Evolutionary conservation across 2,113 vertebrate genomes (phyloP).

Genomic region (Phoxinus phoxinus): DNA sequence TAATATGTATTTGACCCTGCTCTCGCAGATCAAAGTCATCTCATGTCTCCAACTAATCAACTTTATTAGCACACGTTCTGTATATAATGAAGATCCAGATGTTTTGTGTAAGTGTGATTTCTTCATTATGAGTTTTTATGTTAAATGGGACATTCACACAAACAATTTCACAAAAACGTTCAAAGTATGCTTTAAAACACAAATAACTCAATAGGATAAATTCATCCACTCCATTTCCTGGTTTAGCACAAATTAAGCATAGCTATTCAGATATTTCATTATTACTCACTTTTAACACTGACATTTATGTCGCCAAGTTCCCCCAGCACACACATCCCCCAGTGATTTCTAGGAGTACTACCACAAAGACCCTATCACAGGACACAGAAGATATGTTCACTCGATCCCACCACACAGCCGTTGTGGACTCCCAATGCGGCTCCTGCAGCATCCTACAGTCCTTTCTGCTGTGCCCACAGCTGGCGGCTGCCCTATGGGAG

Average conservation of each 20-base stretch:
- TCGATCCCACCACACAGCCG: constrained; percentile 64
- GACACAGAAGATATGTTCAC: constrained; percentile 83
- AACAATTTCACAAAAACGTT: not conserved
- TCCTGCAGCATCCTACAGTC: constrained; percentile 75
- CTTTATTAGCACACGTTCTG: constrained; percentile 3
- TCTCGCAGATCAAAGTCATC: constrained; percentile 18
- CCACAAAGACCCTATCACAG: constrained; percentile 76
- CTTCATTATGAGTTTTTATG: constrained; percentile 12
- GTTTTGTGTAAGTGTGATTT: not conserved
- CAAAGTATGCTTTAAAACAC: constrained; percentile 3
- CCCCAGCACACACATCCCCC: constrained; percentile 80
- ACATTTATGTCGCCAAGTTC: constrained; percentile 87
- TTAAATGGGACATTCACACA: not conserved
- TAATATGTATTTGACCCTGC: not conserved
- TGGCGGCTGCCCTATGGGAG: constrained; percentile 87
- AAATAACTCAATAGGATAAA: not conserved
- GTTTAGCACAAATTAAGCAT: constrained; percentile 1
- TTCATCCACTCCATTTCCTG: not conserved
- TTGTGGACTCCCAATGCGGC: constrained; percentile 77
- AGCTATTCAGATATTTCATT: not conserved
- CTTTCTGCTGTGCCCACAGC: constrained; percentile 81
- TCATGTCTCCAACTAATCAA: constrained; percentile 45
- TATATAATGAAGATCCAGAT: not conserved
- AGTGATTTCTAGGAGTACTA: constrained; percentile 83
- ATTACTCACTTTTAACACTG: constrained; percentile 73